Base-by-base conservation (phyloP, 2,113 vertebrate species). In the Sarotherodon lohbergeri region DNA sequence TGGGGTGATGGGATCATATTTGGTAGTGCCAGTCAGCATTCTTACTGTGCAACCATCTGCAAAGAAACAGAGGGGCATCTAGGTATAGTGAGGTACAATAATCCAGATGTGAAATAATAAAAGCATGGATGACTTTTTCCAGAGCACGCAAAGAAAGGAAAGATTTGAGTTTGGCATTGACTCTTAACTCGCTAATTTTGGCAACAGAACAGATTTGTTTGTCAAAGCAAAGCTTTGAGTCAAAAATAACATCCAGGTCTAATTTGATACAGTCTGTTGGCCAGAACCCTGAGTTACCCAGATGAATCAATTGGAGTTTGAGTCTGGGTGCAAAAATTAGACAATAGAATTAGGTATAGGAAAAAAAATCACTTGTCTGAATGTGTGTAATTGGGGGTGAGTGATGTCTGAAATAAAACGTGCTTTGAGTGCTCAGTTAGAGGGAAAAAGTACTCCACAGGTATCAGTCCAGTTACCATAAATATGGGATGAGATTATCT, bases 121-220 rank as follows among this genome's bases (percentile, higher is more conserved):
- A 43, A 36, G n/a, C 0, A 43, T 0, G 1, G 0, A 43, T 71
- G 3, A 41, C 66, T 22, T 36, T 43, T 71, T 71, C 7, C 66
- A 71, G 12, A 9, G 0, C n/a, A 43, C 1, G 1, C 12, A 71
- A 43, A 71, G 3, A 43, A 12, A 43, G 10, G 39, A 71, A 43
- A 71, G 12, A 68, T 41, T 22, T 41, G 59, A 63, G 29, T 63
- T 63, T 63, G 32, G 2, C 17, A n/a, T 19, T 2, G 63, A 41
- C 12, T 66, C 34, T 39, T 39, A 66, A 22, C 4, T 66, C 1
- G 16, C 16, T 56, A 13, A 7, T 59, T 59, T 9, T 59, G 56
- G 0, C 56, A 59, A 32, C 0, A 17, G 13, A 59, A 59, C 7
- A 59, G 13, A 59, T 32, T 59, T 59, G 59, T 34, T 16, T 43